Base-by-base conservation (phyloP, 2,888 invertebrate species). In the Mantis religiosa region DNA sequence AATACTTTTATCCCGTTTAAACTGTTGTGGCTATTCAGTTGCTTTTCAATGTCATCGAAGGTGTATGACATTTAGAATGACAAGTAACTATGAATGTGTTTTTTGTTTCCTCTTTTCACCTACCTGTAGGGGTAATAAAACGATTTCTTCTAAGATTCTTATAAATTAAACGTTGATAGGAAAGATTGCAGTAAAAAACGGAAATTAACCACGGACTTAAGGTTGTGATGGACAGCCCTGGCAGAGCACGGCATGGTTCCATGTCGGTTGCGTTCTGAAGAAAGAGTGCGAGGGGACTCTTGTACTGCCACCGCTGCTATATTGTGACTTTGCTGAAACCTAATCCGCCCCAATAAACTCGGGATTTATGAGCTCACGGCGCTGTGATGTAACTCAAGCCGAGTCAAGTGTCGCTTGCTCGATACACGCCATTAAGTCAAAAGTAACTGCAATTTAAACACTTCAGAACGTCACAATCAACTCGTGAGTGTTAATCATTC, bases 241-340 rank as follows among this genome's bases (percentile, higher is more conserved):
- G 27, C 27, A 34, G 34, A 7, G 9, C 85, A 1, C 85, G 6
- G 47, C 28, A 85, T 85, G 85, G 85, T 47, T 30, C 85, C 85
- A 85, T 85, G 85, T 85, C 85, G 54, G 85, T 85, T 47, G 47
- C 27, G 2, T 28, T 14, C 27, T 47, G 85, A 28, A 85, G 27
- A 34, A 54, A 54, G 85, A 85, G 54, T 41, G 54, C 25, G 28
- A 54, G n/a, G 54, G 54, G 85, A 41, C 85, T 85, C 54, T 71
- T 20, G 54, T 71, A 71, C 54, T 71, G 25, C 54, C 6, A 71
- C 54, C 54, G 54, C 54, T 20, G 54, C 54, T 71, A 71, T 71
- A 85, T 85, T 85, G 85, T 85, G 85, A 85, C 85, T 85, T 84
- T 85, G 27, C 85, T 47, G 85, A 85, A 85, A 85, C 85, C 27